phyloP scores from a whole-genome alignment of 2,888 invertebrate species.

The Cremastinae sp. region DNA sequence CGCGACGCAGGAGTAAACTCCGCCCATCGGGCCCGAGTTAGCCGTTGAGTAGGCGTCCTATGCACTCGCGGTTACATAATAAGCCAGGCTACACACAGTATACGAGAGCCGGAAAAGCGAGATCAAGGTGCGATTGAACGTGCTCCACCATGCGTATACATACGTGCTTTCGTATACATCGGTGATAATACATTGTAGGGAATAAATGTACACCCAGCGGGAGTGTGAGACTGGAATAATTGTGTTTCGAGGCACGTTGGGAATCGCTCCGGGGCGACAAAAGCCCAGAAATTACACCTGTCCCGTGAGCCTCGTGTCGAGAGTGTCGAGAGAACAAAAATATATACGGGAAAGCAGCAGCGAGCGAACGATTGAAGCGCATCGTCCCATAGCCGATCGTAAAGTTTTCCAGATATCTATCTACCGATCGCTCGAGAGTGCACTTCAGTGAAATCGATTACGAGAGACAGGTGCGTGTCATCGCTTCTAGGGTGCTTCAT shows the following conservation, averaged over 20 bases:
- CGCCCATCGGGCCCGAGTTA: conserved; percentile 50
- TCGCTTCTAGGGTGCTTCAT: background rate
- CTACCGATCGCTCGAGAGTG: background rate
- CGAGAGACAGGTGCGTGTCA: conserved; percentile 22
- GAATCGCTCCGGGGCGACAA: conserved; percentile 27
- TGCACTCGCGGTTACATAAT: conserved; percentile 54
- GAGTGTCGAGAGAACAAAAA: conserved; percentile 30
- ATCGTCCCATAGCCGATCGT: conserved; percentile 31
- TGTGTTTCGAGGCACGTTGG: conserved; percentile 17
- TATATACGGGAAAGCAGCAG: conserved; percentile 11
- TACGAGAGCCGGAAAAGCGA: conserved; percentile 35
- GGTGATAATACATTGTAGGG: background rate
- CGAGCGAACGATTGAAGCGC: conserved; percentile 13
- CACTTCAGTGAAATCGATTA: conserved; percentile 41
- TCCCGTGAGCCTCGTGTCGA: conserved; percentile 31
- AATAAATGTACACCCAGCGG: background rate
- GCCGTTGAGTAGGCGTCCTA: conserved; percentile 54
- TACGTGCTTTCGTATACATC: conserved; percentile 12
- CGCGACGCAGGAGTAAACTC: conserved; percentile 53
- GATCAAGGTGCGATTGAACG: conserved; percentile 55
- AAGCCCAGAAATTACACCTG: conserved; percentile 52
- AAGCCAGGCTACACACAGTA: background rate
- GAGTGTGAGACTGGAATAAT: conserved; percentile 25
- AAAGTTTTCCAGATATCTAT: conserved; percentile 25
- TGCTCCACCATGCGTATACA: conserved; percentile 37